phyloP scores from a whole-genome alignment of 2,797 vertebrate species.

The Esox lucius region DNA sequence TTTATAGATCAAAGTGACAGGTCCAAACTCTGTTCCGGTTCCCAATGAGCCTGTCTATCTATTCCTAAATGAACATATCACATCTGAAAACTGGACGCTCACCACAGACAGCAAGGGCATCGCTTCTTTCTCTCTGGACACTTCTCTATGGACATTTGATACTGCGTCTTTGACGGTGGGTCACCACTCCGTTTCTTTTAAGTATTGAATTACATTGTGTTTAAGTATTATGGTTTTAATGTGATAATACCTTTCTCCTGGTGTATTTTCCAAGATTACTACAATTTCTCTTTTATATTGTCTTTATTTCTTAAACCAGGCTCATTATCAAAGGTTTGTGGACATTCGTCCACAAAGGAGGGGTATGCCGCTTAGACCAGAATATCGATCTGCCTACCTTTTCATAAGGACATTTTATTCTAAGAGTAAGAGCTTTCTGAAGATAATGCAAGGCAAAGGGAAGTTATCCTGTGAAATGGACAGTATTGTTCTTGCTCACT shows the following conservation, averaged over 20 bases:
- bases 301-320: conserved; percentile 55
- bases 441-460: conserved; percentile 58
- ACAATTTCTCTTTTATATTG: conserved; percentile 9
- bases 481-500: conserved; percentile 55
- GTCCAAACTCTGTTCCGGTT: conserved; percentile 62
- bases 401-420: conserved; percentile 73
- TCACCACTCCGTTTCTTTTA: background rate
- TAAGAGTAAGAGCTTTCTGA: conserved; percentile 79
- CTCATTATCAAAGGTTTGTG: conserved; percentile 25
- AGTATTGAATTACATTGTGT: background rate
- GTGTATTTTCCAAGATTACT: background rate
- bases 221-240: background rate
- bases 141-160: conserved; percentile 55
- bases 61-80: conserved; percentile 20
- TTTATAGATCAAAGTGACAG: conserved; percentile 75
- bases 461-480: conserved; percentile 69
- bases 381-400: conserved; percentile 45
- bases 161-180: background rate
- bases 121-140: conserved; percentile 77
- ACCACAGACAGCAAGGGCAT: conserved; percentile 72
- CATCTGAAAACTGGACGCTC: conserved; percentile 52
- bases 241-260: background rate
- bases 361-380: background rate
- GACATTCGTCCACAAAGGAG: background rate
- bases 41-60: conserved; percentile 71